Conservation (phyloP, 2,113 vertebrate genomes). For the Callopanchax toddi region DNA sequence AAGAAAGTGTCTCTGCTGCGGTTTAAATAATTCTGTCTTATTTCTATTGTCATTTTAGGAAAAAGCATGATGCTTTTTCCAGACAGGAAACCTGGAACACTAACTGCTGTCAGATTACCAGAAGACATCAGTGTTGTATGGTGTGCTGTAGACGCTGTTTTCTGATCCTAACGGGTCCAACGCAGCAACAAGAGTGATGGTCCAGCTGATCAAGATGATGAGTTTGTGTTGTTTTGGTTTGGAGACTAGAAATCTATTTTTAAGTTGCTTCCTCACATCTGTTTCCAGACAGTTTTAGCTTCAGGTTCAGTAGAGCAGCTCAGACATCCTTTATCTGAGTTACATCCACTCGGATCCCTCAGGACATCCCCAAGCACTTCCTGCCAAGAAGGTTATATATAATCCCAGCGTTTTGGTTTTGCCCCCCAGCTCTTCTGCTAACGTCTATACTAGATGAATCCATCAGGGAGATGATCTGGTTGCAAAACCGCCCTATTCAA, state of each 20-base stretch:
- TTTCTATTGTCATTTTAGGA: no score
- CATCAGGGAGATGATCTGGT: slow-evolving; percentile 6
- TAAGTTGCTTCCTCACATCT: background rate
- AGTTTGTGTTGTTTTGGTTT: background rate
- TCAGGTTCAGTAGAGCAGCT: slow-evolving; percentile 3
- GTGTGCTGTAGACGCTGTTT: background rate
- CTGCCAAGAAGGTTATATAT: slow-evolving; percentile 11
- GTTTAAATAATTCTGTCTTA: background rate
- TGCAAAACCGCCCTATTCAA: slow-evolving; percentile 11
- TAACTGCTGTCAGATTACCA: background rate
- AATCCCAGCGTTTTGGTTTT: slow-evolving; percentile 18
- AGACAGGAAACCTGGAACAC: background rate
- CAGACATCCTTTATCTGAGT: slow-evolving; percentile 27
- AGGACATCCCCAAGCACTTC: slow-evolving; percentile 13
- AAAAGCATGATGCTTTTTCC: background rate
- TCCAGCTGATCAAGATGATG: background rate
- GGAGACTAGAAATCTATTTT: background rate
- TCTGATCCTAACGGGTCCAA: background rate
- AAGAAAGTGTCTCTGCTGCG: no score
- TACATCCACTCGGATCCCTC: slow-evolving; percentile 7
- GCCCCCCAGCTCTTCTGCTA: slow-evolving; percentile 2
- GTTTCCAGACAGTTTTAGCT: background rate
- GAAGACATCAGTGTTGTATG: no score
- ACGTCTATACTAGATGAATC: slow-evolving; percentile 5
- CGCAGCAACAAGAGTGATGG: background rate